These are phyloP conservation scores for Beaufortia kweichowensis DNA, from an alignment of 2,113 vertebrate genomes.

Conservation along the genomic window DNA sequence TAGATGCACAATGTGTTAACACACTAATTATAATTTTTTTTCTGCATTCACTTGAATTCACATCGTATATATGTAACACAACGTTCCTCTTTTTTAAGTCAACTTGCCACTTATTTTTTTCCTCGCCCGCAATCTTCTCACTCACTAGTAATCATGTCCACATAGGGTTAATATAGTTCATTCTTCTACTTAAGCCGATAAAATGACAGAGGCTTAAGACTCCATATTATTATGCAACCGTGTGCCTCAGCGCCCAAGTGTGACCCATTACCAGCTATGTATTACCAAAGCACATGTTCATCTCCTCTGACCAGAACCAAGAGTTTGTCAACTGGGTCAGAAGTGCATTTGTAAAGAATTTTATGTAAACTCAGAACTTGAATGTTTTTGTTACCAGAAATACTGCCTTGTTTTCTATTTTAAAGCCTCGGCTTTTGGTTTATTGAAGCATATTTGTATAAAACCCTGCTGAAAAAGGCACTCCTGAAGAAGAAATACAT, in stretches of 20 bases:
- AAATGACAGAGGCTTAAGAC: no score
- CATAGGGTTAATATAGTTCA: background rate
- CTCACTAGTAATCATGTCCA: background rate
- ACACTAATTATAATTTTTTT: background rate
- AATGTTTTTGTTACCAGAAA: conserved; percentile 26
- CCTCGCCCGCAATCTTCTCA: background rate
- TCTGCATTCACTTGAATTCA: background rate
- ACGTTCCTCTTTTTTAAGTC: background rate
- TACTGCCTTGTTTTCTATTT: conserved; percentile 17
- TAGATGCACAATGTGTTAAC: background rate
- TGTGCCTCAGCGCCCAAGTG: conserved; percentile 9
- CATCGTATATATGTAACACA: background rate
- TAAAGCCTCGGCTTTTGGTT: background rate
- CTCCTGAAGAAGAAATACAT: background rate
- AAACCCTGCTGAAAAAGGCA: background rate
- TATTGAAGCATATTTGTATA: conserved; percentile 1
- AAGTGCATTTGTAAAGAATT: conserved; percentile 33
- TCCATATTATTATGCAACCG: conserved; percentile 29
- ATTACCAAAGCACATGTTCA: conserved; percentile 37
- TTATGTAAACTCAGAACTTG: conserved; percentile 1
- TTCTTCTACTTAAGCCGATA: conserved; percentile 9
- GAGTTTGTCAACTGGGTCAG: conserved; percentile 10
- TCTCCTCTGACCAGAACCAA: background rate
- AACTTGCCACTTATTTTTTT: background rate
- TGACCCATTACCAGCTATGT: background rate